Conservation (phyloP, 2,888 invertebrate species). For the Caenorhabditis japonica region DNA sequence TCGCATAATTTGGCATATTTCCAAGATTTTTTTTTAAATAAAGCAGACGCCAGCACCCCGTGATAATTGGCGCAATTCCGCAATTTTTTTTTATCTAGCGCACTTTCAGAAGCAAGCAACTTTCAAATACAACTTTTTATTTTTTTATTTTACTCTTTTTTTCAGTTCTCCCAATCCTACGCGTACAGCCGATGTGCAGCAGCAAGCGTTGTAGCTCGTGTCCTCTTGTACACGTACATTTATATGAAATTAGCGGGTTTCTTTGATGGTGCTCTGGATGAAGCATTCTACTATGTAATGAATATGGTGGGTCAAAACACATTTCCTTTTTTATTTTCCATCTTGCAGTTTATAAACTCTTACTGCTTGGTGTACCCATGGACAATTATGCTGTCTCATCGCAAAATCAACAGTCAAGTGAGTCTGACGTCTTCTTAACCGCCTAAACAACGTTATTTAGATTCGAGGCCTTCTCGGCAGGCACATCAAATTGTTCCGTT, state of each 20-base stretch:
- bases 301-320: constrained; percentile 24
- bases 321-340: too few relatives aligned
- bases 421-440: too few relatives aligned
- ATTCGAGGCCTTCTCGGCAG: not conserved
- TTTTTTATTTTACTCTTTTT: not conserved
- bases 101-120: too few relatives aligned
- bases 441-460: constrained; percentile 7
- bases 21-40: too few relatives aligned
- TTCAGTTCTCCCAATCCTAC: constrained; percentile 32
- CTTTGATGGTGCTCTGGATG: constrained; percentile 12
- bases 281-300: constrained; percentile 31
- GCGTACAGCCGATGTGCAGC: constrained; percentile 29
- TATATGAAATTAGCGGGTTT: constrained; percentile 8
- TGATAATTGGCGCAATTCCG: too few relatives aligned
- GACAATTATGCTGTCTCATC: constrained; percentile 33
- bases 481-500: not conserved
- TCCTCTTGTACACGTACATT: constrained; percentile 14
- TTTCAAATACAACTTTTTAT: not conserved
- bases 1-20: too few relatives aligned
- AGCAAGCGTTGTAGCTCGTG: constrained; percentile 17
- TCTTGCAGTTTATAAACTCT: constrained; percentile 25
- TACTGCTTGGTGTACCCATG: constrained; percentile 38
- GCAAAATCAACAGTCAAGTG: constrained; percentile 25
- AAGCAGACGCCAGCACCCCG: too few relatives aligned
- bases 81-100: too few relatives aligned